Conservation (phyloP, 2,888 invertebrate species). For the Automeris io region DNA sequence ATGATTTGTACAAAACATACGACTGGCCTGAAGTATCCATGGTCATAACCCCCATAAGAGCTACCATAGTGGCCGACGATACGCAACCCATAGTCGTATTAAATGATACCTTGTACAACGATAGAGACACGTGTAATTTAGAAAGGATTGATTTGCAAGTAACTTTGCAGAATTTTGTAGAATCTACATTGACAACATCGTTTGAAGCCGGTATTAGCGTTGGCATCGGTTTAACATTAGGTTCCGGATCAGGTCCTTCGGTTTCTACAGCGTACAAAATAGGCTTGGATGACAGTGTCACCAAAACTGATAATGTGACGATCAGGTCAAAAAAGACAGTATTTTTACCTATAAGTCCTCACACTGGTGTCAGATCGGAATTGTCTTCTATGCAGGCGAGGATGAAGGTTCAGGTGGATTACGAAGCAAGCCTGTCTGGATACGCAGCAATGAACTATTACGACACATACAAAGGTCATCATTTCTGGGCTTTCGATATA, state of each 20-base stretch:
- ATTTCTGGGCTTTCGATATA: conserved; percentile 23
- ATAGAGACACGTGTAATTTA: no score
- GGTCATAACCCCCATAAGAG: conserved; percentile 19
- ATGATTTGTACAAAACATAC: conserved; percentile 29
- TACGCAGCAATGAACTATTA: conserved; percentile 18
- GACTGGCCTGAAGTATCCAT: conserved; percentile 28
- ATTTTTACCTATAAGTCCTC: conserved; percentile 8
- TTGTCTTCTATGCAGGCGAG: conserved; percentile 10
- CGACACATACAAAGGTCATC: conserved; percentile 12
- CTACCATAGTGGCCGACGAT: conserved; percentile 17
- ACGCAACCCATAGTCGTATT: conserved; percentile 17
- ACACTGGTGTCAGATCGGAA: conserved; percentile 7
- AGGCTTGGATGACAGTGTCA: conserved; percentile 9
- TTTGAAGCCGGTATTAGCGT: no score
- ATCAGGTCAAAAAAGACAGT: conserved; percentile 8
- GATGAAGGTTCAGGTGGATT: conserved; percentile 16
- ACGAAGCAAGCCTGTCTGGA: conserved; percentile 17
- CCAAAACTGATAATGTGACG: conserved; percentile 2
- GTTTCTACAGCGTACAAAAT: no score
- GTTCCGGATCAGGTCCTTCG: no score
- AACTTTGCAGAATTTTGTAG: no score
- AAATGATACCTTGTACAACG: conserved; percentile 21
- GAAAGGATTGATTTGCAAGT: no score
- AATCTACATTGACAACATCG: no score
- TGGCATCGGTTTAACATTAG: no score